Evolutionary conservation across 2,797 vertebrate genomes (phyloP).

Genomic region (Chaunax sp.): DNA sequence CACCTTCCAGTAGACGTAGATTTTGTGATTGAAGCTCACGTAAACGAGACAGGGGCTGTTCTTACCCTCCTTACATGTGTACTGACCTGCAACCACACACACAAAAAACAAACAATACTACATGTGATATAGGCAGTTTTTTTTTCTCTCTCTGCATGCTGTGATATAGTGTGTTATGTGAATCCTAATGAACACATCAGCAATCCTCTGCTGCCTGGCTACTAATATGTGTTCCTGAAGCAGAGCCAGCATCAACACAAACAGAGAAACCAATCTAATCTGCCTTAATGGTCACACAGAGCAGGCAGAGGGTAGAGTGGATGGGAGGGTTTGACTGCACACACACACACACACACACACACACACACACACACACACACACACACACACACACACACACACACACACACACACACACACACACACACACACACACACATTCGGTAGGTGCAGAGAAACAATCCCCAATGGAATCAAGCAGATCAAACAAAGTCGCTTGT

Average conservation of each 20-base stretch:
- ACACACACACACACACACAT: slow-evolving; percentile 3
- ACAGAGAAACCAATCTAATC: slow-evolving; percentile 28
- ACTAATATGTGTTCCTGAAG: slow-evolving; percentile 6
- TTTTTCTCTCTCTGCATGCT: neutral
- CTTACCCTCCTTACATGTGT: slow-evolving; percentile 92
- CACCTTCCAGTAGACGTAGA: slow-evolving; percentile 97
- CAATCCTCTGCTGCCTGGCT: slow-evolving; percentile 9
- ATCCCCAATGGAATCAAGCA: neutral
- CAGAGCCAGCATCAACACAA: slow-evolving; percentile 16
- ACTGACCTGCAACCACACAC: slow-evolving; percentile 85
- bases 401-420: neutral
- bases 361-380: neutral
- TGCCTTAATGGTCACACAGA: slow-evolving; percentile 21
- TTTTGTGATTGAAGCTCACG: slow-evolving; percentile 96
- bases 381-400: neutral
- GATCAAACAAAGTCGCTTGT: slow-evolving; percentile 13
- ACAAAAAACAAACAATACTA: neutral
- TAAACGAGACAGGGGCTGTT: slow-evolving; percentile 98
- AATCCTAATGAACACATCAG: slow-evolving; percentile 45
- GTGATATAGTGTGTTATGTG: neutral
- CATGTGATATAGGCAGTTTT: neutral
- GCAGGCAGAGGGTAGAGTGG: neutral
- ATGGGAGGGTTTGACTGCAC: neutral
- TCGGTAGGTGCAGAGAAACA: slow-evolving; percentile 2
- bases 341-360: neutral